Percentiles rank a stretch among this genome's conserved stretches.
Evolutionary conservation across 2,888 invertebrate genomes (phyloP).

Genomic region (Plemyria rubiginata): DNA sequence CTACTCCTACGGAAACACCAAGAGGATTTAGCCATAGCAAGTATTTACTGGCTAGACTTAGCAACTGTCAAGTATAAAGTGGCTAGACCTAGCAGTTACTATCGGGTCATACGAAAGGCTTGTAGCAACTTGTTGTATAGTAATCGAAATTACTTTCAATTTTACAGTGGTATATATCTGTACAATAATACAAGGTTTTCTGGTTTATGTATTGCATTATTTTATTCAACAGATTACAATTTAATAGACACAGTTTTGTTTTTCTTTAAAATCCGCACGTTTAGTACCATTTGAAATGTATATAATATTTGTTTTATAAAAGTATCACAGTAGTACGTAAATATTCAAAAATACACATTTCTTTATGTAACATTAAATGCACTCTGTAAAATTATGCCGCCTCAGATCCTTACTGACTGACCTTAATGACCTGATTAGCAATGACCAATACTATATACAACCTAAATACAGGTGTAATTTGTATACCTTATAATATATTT

Average conservation of each 20-base stretch:
- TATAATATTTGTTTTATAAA: not conserved
- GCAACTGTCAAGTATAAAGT: constrained; percentile 6
- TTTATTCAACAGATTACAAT: constrained; percentile 74
- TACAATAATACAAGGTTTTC: constrained; percentile 51
- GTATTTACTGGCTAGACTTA: constrained; percentile 7
- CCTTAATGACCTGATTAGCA: too few relatives aligned
- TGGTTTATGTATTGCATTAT: constrained; percentile 68
- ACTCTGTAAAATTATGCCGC: not conserved
- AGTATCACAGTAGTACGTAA: not conserved
- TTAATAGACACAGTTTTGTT: constrained; percentile 65
- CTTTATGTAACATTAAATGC: not conserved
- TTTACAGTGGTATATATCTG: constrained; percentile 47
- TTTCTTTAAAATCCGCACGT: constrained; percentile 42
- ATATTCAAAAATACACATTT: not conserved
- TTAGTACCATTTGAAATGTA: not conserved
- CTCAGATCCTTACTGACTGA: not conserved
- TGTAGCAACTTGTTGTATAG: constrained; percentile 23
- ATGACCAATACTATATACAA: too few relatives aligned
- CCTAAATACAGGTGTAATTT: too few relatives aligned
- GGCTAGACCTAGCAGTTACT: constrained; percentile 5
- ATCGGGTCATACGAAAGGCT: constrained; percentile 10
- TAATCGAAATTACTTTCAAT: constrained; percentile 31
- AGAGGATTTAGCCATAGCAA: constrained; percentile 52
- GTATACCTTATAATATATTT: too few relatives aligned
- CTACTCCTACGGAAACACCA: constrained; percentile 79